These are phyloP conservation scores for Lypha dubia DNA, from an alignment of 2,888 invertebrate species.

Conservation along the genomic window DNA sequence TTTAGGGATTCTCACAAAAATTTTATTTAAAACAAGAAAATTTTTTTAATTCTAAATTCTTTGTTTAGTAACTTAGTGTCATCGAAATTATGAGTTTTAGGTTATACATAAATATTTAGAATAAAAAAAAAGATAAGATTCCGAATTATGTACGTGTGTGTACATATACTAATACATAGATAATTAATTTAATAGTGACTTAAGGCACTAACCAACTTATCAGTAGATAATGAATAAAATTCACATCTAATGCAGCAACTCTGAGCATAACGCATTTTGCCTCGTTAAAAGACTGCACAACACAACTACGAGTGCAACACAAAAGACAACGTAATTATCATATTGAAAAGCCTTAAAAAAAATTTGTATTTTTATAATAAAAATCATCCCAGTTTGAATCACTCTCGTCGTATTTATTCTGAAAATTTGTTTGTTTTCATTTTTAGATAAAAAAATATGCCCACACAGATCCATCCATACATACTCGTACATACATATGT, in stretches of 20 bases:
- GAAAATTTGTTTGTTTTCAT: no score
- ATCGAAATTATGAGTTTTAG: no score
- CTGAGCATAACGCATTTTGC: conserved; percentile 14
- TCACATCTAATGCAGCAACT: conserved; percentile 5
- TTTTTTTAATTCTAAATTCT: no score
- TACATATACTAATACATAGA: neutral
- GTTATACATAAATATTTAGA: no score
- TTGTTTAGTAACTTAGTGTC: no score
- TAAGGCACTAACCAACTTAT: conserved; percentile 19
- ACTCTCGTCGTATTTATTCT: conserved; percentile 24
- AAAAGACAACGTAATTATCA: conserved; percentile 59
- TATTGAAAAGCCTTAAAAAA: conserved; percentile 4
- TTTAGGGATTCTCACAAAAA: no score
- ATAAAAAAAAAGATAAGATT: no score
- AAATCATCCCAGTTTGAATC: conserved; percentile 7
- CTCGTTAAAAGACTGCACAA: neutral
- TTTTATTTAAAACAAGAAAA: no score
- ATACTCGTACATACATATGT: neutral
- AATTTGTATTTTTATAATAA: conserved; percentile 21
- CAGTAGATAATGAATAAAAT: conserved; percentile 27
- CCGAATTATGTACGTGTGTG: no score
- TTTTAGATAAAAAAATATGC: neutral
- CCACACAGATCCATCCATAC: neutral
- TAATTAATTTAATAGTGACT: neutral
- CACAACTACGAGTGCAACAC: conserved; percentile 36